phyloP scores from a whole-genome alignment of 2,797 vertebrate species.

The Cyprinodon diabolis region DNA sequence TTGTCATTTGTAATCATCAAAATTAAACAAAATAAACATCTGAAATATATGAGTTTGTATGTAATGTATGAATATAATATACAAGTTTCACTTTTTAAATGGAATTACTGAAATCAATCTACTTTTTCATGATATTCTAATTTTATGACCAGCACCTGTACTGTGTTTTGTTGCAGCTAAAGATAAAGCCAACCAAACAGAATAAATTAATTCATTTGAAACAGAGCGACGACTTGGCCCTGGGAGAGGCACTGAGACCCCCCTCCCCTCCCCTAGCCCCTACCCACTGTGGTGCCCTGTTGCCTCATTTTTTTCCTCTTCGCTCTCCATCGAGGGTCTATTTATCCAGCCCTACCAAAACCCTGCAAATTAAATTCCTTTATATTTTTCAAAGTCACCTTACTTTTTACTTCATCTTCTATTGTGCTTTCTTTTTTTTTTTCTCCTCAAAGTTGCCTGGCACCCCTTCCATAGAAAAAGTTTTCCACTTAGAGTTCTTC shows the following conservation, averaged over 20 bases:
- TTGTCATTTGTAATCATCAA: too few species aligned
- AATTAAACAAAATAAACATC: too few species aligned
- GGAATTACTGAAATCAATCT: too few species aligned
- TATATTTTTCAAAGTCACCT: conserved; percentile 54
- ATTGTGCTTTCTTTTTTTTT: conserved; percentile 55
- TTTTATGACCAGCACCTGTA: too few species aligned
- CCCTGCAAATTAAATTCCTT: conserved; percentile 55
- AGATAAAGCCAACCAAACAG: conserved; percentile 68
- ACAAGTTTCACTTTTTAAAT: too few species aligned
- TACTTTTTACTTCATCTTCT: conserved; percentile 69
- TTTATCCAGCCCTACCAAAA: conserved; percentile 59
- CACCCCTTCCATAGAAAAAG: conserved; percentile 60
- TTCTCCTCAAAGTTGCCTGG: conserved; percentile 70
- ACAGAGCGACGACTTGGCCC: conserved; percentile 55
- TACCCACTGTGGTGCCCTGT: conserved; percentile 23
- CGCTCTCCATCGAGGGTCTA: conserved; percentile 32
- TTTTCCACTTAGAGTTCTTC: conserved; percentile 52
- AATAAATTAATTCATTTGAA: conserved; percentile 75
- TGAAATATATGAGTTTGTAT: too few species aligned
- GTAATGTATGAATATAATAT: too few species aligned
- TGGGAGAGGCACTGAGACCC: conserved; percentile 64
- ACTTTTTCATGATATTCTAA: too few species aligned
- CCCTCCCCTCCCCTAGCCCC: conserved; percentile 51
- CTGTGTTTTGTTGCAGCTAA: conserved; percentile 52
- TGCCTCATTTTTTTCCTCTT: conserved; percentile 18